Evolutionary conservation across 2,113 vertebrate genomes (phyloP).

Genomic region (Hemibates koningsi): DNA sequence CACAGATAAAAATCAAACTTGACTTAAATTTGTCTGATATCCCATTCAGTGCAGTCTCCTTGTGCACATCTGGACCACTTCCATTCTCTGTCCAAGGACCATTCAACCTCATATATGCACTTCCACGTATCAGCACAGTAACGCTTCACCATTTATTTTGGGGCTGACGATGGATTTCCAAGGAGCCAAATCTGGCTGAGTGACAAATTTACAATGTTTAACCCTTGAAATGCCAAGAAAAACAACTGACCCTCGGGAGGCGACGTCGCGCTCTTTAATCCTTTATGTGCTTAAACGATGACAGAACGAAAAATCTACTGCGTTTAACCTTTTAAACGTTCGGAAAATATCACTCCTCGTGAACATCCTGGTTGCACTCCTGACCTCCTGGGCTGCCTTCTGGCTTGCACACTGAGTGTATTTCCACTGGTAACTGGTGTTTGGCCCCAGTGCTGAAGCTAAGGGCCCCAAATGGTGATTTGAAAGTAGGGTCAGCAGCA

Average conservation of each 20-base stretch:
- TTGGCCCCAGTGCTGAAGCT: background rate
- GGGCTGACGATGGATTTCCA: background rate
- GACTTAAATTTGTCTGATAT: background rate
- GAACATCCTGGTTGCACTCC: background rate
- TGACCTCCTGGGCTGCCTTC: background rate
- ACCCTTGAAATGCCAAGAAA: background rate
- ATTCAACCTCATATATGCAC: background rate
- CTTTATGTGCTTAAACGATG: background rate
- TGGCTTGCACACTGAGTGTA: rapidly evolving
- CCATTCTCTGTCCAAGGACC: background rate
- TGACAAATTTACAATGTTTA: background rate
- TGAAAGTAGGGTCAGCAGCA: background rate
- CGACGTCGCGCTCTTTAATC: background rate
- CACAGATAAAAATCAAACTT: background rate
- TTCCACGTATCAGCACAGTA: background rate
- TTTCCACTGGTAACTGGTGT: background rate
- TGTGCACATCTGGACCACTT: background rate
- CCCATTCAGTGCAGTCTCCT: background rate
- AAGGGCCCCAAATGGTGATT: background rate
- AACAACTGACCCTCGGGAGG: background rate
- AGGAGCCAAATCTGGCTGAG: background rate
- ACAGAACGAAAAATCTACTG: background rate
- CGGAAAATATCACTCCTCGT: rapidly evolving
- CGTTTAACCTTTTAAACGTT: background rate
- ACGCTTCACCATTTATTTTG: background rate